Evolutionary conservation across 2,797 vertebrate species (phyloP).

Genomic region (Megaceryle alcyon): DNA sequence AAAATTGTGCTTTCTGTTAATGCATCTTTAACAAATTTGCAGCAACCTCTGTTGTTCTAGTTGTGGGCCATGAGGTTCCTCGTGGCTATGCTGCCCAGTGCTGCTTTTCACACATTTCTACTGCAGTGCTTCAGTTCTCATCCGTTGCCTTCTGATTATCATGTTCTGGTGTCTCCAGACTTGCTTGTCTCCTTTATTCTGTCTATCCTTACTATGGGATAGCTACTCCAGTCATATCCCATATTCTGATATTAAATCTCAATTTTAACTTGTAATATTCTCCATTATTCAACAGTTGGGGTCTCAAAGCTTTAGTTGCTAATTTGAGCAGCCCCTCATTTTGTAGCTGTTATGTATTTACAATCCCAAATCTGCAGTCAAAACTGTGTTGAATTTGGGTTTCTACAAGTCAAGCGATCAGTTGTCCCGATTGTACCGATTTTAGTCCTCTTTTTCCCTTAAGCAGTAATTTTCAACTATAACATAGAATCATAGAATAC

Average conservation of each 20-base stretch:
- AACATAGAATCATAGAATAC: no score
- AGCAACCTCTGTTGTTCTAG: not conserved
- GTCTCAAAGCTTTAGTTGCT: not conserved
- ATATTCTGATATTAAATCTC: not conserved
- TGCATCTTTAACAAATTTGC: not conserved
- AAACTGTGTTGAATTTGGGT: not conserved
- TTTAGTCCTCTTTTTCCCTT: not conserved
- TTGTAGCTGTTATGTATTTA: not conserved
- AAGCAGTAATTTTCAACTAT: not conserved
- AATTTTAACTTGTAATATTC: not conserved
- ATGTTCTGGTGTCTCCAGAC: not conserved
- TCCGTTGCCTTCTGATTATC: not conserved
- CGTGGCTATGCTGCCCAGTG: fast-evolving
- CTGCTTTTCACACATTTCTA: fast-evolving
- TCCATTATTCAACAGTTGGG: not conserved
- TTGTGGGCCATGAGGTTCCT: not conserved
- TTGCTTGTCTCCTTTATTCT: not conserved
- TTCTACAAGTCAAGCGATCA: not conserved
- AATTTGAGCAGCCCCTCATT: not conserved
- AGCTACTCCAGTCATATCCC: not conserved
- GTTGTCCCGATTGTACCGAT: not conserved
- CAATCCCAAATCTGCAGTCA: not conserved
- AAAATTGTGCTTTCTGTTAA: not conserved
- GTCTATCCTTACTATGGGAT: not conserved
- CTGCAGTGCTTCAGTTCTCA: not conserved